Percentiles rank a stretch among this genome's conserved stretches.
phyloP scores from a whole-genome alignment of 2,113 vertebrate genomes.

The Rissa tridactyla region DNA sequence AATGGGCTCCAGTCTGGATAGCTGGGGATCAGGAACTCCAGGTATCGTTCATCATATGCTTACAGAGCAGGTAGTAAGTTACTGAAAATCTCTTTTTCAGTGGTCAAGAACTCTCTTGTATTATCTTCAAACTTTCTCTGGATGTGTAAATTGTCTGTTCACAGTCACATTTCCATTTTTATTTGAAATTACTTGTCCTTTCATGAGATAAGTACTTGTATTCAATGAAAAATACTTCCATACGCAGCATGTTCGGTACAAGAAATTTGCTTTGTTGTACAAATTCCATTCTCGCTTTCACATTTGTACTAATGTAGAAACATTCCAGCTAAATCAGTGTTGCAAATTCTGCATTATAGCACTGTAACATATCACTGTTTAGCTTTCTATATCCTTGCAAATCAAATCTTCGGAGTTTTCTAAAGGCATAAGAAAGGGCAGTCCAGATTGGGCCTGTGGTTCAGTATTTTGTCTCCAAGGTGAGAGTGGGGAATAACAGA shows the following conservation, averaged over 20 bases:
- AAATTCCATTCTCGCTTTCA: not conserved
- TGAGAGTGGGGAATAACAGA: not conserved
- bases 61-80: not conserved
- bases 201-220: not conserved
- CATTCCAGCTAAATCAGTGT: not conserved
- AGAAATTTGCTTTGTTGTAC: not conserved
- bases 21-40: not conserved
- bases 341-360: not conserved
- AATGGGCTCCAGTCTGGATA: not conserved
- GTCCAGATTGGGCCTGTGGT: not conserved
- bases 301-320: not conserved
- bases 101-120: not conserved
- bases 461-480: not conserved
- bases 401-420: not conserved
- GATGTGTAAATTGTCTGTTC: not conserved
- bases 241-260: not conserved
- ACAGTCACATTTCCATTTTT: not conserved
- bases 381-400: not conserved
- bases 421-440: not conserved
- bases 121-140: not conserved
- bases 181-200: conserved; percentile 13
- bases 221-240: not conserved
- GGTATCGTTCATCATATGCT: not conserved
- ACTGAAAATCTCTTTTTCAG: not conserved
- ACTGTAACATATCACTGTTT: not conserved